Evolutionary conservation across 2,888 invertebrate species (phyloP).

Genomic region (Eristalis pertinax): DNA sequence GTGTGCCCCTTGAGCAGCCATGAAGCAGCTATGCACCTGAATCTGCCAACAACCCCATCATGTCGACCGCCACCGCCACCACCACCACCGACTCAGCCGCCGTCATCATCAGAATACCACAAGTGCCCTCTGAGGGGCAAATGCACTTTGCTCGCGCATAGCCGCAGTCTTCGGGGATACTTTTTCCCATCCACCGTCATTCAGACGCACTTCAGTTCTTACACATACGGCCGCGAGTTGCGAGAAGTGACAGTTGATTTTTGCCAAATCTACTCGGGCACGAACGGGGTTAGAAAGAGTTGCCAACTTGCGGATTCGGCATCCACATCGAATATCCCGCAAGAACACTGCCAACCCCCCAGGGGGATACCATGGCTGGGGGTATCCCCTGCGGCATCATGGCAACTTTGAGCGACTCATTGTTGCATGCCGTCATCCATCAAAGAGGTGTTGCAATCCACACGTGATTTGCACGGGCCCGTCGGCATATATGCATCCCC

Average conservation of each 20-base stretch:
- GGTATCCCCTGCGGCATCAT: not conserved
- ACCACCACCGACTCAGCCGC: not conserved
- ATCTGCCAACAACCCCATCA: not conserved
- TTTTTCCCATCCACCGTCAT: slow-evolving; percentile 2
- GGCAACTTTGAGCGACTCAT: slow-evolving; percentile 27
- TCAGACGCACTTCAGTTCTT: slow-evolving; percentile 51
- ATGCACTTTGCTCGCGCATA: slow-evolving; percentile 47
- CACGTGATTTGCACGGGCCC: slow-evolving; percentile 34
- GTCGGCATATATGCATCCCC: slow-evolving; percentile 10
- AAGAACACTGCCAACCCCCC: not conserved
- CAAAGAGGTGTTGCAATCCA: slow-evolving; percentile 46
- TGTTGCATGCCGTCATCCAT: slow-evolving; percentile 20
- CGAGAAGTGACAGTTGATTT: slow-evolving; percentile 49
- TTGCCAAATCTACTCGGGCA: slow-evolving; percentile 12
- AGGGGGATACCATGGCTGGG: not conserved
- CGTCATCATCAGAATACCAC: slow-evolving; percentile 48
- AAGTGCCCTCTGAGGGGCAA: slow-evolving; percentile 54
- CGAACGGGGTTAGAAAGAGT: slow-evolving; percentile 9
- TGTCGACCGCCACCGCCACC: not conserved
- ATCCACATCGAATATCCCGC: too few species aligned
- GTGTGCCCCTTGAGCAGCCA: not conserved
- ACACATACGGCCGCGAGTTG: not conserved
- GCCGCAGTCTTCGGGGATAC: not conserved
- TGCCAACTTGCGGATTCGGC: slow-evolving; percentile 2
- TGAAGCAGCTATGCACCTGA: slow-evolving; percentile 5